Base-by-base conservation (phyloP, 2,113 vertebrate genomes). In the Gadus chalcogrammus region DNA sequence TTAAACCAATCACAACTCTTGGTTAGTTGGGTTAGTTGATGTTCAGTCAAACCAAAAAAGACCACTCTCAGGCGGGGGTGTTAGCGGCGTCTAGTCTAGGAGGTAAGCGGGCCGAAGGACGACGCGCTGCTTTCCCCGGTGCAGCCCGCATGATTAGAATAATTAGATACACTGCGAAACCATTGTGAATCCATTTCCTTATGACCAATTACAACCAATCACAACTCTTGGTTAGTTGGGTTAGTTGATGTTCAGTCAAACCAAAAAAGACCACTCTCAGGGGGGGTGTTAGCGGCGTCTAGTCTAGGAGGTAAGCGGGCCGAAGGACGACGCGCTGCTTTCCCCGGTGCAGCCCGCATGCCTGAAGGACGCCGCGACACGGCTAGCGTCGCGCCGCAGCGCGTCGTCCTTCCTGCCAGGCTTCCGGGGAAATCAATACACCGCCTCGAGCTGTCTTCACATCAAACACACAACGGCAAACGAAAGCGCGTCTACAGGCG, bases 271-370 rank as follows among this genome's bases (percentile, higher is more conserved):
- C 11, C 42, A 48, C 42, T 48, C 42, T 12, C 42, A 24, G 24
- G 24, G 24, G 7, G 58, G 15, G 17, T 53, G 87, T 90, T 89
- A 90, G 84, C 62, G 79, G 35, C 71, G 72, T 77, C 83, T 79
- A 76, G 66, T 72, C 48, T 35, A 13, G 38, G 18, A 75, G 66
- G 59, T 74, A n/a, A 62, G 28, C 3, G 60, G 67, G 67, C 31
- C 31, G 71, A 86, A 79, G 66, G 79, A 81, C 76, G 7, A n/a
- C 13, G 24, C 24, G 52, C 58, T 38, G 69, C 70, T 67, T 79
- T 79, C 70, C 80, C 80, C 79, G 76, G 77, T 69, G 20, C 15
- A 16, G 24, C 17, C 63, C 72, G 73, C 8, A 2, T 24, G 35
- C 17, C 56, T 52, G 52, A 28, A 42, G 55, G 48, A 18, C 70